Evolutionary conservation across 2,888 invertebrate genomes (phyloP), one percentile per base, ranked within the genome.

Genomic region (Perizoma affinitatum): DNA sequence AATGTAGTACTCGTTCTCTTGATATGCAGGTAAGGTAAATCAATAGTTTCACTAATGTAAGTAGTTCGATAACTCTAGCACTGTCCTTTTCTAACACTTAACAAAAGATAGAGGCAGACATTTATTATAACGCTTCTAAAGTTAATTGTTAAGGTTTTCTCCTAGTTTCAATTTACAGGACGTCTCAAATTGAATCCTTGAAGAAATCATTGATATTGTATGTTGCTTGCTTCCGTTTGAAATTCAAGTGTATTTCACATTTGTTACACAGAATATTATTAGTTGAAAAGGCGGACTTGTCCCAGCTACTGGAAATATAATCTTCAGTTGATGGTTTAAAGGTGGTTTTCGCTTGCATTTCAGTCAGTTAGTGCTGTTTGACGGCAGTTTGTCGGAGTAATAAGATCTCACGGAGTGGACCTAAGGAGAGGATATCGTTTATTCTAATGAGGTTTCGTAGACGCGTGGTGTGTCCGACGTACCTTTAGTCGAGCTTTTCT

Each of bases 341-440:
- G 83, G 75, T 64, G 65, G 70, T 69, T 68, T 73, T 65, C 56
- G 68, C 66, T 54, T 63, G 63, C 40, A 52, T 56, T 54, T 54
- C 55, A 62, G 67, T 65, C 73, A 75, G 75, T 72, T 80, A 82
- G 79, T 83, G 83, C 82, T 85, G 86, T 88, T 90, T 89, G 90
- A 89, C 86, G 85, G 89, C 86, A 88, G 88, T 91, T 91, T 90
- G 90, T 90, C 84, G 89, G 81, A 85, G 88, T 91, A 92, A 91
- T 91, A 91, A 90, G 90, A 89, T 88, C 88, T 88, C 86, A 82
- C 82, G 81, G 84, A 90, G 88, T 91, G 91, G 90, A 90, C 91
- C 89, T 86, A 87, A 89, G 88, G 84, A 90, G 87, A 88, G 90
- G 89, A 91, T 90, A 91, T 92, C 91, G 90, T 91, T 91, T 91